Evolutionary conservation across 2,888 invertebrate species (phyloP).

Genomic region (Lepidocyrtoides sp.): DNA sequence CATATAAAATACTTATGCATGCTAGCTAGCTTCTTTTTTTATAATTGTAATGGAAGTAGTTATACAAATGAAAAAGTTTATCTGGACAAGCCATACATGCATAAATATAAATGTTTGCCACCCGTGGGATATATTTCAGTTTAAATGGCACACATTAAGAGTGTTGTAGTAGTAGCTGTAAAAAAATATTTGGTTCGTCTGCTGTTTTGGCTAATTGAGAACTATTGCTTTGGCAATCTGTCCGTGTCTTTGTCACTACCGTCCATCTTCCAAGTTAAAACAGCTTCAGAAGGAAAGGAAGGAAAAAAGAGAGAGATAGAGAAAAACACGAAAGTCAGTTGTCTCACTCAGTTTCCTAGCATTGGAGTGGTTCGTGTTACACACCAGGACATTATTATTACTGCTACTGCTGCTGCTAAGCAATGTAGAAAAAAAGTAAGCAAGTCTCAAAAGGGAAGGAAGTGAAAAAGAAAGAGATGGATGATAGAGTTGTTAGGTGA

Average conservation of each 20-base stretch:
- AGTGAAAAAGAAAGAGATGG: conserved; percentile 78
- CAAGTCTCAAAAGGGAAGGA: conserved; percentile 74
- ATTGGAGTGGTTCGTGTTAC: not conserved
- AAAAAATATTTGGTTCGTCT: conserved; percentile 59
- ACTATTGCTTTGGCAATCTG: conserved; percentile 73
- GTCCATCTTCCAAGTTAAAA: conserved; percentile 5
- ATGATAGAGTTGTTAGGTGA: conserved; percentile 77
- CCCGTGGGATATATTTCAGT: conserved; percentile 36
- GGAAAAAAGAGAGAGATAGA: not conserved
- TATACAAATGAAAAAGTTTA: conserved; percentile 44
- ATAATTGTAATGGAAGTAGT: conserved; percentile 26
- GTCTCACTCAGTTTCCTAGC: not conserved
- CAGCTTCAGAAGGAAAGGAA: conserved; percentile 3
- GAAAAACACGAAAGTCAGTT: conserved; percentile 21
- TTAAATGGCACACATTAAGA: conserved; percentile 49
- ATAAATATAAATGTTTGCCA: not conserved
- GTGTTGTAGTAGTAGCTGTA: conserved; percentile 44
- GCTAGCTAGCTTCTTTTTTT: not conserved
- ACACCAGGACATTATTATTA: not conserved
- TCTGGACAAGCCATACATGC: conserved; percentile 32
- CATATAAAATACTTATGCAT: not conserved
- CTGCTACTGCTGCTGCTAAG: not conserved
- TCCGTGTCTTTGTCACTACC: conserved; percentile 66
- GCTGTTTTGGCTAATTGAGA: conserved; percentile 78
- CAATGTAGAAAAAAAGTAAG: conserved; percentile 20